These are phyloP conservation scores for Sparidentex hasta DNA, from an alignment of 2,797 vertebrate genomes.

Conservation along the genomic window DNA sequence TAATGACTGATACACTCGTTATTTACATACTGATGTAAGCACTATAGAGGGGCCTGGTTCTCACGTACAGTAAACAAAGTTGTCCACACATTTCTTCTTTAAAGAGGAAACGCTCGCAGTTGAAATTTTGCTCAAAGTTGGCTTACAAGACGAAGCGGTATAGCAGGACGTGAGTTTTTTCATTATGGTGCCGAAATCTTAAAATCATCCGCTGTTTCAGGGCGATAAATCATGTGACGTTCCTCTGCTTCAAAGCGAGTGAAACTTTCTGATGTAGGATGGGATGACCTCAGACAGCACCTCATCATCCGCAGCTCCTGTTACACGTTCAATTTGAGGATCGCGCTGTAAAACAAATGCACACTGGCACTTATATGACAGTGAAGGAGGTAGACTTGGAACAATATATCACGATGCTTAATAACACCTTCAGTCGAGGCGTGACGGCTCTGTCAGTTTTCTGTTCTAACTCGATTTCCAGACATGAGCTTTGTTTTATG, in stretches of 20 bases:
- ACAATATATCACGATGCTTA: constrained; percentile 44
- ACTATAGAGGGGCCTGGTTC: not conserved
- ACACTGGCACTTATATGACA: constrained; percentile 55
- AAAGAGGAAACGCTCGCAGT: constrained; percentile 9
- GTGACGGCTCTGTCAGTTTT: constrained; percentile 38
- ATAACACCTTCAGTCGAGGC: constrained; percentile 41
- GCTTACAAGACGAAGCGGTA: not conserved
- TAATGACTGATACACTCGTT: constrained; percentile 55
- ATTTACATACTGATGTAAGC: constrained; percentile 54
- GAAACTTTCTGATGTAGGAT: constrained; percentile 11
- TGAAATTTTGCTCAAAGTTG: constrained; percentile 4
- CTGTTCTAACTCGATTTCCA: constrained; percentile 47
- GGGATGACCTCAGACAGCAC: constrained; percentile 31
- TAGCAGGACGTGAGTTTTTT: not conserved
- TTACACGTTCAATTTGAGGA: constrained; percentile 38
- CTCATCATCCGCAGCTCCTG: constrained; percentile 32
- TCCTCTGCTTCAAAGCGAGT: not conserved
- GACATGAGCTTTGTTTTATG: constrained; percentile 49
- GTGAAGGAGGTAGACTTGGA: constrained; percentile 38
- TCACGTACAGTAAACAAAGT: constrained; percentile 33
- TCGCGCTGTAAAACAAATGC: constrained; percentile 36
- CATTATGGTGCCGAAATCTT: constrained; percentile 1
- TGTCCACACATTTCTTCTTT: constrained; percentile 12
- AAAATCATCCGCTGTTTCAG: not conserved
- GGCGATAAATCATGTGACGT: constrained; percentile 2